Evolutionary conservation across 2,797 vertebrate genomes (phyloP), one percentile per base, ranked within the genome.

Genomic region (Bradypus variegatus): DNA sequence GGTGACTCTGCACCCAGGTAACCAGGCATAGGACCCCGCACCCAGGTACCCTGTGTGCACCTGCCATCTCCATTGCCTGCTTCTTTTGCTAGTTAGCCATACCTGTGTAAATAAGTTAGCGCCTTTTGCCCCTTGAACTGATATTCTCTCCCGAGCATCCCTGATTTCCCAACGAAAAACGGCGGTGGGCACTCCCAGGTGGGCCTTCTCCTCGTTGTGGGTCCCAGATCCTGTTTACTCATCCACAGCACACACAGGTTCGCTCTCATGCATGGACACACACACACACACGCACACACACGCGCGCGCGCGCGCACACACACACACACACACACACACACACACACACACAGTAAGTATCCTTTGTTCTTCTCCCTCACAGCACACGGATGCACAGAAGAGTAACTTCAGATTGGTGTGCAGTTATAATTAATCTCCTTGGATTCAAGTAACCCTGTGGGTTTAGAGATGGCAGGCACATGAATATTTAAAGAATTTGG

Each of bases 361-460:
- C 16, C 11, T 65, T 2, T 5, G 3, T 33, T 69, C 3, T 10
- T 14, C 36, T 89, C 33, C 65, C 50, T 29, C 3, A 27, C 3
- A 4, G 31, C 76, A 48, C 72, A 50, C 45, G n/a, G 82, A 45
- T 29, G 78, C 31, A 8, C 10, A 18, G 31, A 58, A 69, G 83
- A 77, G 27, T 67, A 92, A 85, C 93, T 96, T 93, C 62, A 85
- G 79, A 3, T 48, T 16, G 25, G 36, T 58, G 48, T 27, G 45
- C 65, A 70, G 90, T 95, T 96, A 64, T 96, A 96, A 96, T 97
- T 96, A 96, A 96, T 97, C 97, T 96, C 96, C 93, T 93, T 38
- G 94, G 97, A 96, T 94, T 96, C 96, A 92, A 83, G 88, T 23
- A 0, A 81, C 96, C 96, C 95, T 96, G 91, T 95, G 97, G 96